Percentiles rank a stretch among this genome's conserved stretches.
These are phyloP conservation scores for Netelia melanura DNA, from an alignment of 2,888 invertebrate genomes.

Conservation along the genomic window DNA sequence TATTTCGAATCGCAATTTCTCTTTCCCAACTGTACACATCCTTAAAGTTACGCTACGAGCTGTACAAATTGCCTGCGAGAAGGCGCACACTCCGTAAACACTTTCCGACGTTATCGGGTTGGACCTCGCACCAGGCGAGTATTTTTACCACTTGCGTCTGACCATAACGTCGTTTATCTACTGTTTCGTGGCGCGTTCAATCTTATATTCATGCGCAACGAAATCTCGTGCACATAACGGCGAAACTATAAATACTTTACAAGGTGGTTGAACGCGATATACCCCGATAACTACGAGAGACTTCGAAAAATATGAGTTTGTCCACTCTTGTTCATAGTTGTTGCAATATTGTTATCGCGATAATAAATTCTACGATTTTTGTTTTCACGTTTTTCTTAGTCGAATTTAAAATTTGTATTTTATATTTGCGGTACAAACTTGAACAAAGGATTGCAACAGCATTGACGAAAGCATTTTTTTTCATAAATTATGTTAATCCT, in stretches of 20 bases:
- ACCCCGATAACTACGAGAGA: background rate
- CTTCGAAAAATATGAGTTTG: background rate
- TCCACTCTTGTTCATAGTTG: background rate
- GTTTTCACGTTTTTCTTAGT: no score
- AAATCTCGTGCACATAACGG: conserved; percentile 9
- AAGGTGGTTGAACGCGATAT: background rate
- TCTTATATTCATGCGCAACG: conserved; percentile 11
- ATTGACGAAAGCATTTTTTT: no score
- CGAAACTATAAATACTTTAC: conserved; percentile 29
- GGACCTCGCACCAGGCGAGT: conserved; percentile 12
- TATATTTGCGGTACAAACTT: no score
- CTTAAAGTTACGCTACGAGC: no score
- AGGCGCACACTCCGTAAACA: background rate
- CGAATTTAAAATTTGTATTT: no score
- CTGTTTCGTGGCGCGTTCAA: conserved; percentile 28
- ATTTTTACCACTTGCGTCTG: conserved; percentile 33
- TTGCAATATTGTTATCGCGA: no score
- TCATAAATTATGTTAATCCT: no score
- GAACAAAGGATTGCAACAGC: no score
- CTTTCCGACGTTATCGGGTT: conserved; percentile 4
- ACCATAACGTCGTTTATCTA: conserved; percentile 52
- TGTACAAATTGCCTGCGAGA: background rate
- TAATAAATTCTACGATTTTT: no score
- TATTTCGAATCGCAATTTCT: no score
- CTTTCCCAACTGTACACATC: no score